Base-by-base conservation (phyloP, 2,888 invertebrate species). In the Spilarctia lutea region DNA sequence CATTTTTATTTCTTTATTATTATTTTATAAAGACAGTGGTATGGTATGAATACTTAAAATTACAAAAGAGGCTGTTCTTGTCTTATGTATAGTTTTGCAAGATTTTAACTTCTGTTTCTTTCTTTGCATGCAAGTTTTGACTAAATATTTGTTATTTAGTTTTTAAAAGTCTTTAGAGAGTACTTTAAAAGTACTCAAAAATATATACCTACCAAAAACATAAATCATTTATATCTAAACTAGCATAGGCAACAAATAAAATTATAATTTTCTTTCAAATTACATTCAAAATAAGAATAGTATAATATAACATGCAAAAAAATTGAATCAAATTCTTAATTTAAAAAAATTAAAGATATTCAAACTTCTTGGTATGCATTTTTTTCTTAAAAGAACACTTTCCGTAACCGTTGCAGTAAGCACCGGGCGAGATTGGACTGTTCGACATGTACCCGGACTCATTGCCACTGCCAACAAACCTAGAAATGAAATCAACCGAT, bases 391-490 rank as follows among this genome's bases (percentile, higher is more conserved):
- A 89, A 65, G 85, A 76, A 82, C 92, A 92, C 84, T 90, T 89
- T 33, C 89, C 86, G 68, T 76, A 83, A 39, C 91, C 92, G 74
- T 90, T 91, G 82, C 91, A 92, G 81, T 91, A 93, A 4, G 89
- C 69, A 7, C 79, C 79, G 11, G 85, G 86, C 4, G 87, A 84
- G 69, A 77, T 76, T 24, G 89, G 86, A 80, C 86, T 88, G 68
- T 85, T 88, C 16, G 93, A 89, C 39, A 76, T 79, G 81, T 92
- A 94, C 16, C 92, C 94, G 45, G 94, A 94, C 75, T 94, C 93
- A 74, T 84, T 82, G 80, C 87, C 83, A 83, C 90, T 91, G 72
- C 73, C 72, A 75, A 82, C 79, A 76, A 79, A 87, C 90, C 91
- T 93, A 91, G 78, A 89, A 90, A 88, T 81, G 69, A 86, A 87